Percentiles rank a stretch among this genome's conserved stretches.
These are phyloP conservation scores for Hylyphantes graminicola DNA, from an alignment of 1,140 invertebrate genomes.

Conservation along the genomic window DNA sequence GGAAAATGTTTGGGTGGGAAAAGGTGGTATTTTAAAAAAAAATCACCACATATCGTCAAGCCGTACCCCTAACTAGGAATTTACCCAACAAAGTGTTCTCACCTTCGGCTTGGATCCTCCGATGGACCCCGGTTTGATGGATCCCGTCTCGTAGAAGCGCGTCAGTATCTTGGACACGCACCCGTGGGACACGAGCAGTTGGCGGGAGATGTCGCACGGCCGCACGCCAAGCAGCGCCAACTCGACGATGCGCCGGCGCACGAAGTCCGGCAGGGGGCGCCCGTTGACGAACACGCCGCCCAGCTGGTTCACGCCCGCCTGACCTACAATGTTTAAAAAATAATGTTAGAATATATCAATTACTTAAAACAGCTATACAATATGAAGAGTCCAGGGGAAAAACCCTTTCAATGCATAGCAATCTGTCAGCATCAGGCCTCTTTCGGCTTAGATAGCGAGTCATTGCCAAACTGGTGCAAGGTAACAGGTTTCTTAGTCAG, in stretches of 20 bases:
- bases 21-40: too few species aligned
- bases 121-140: conserved; percentile 89
- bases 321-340: conserved; percentile 73
- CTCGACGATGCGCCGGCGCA: conserved; percentile 93
- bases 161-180: conserved; percentile 98
- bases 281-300: conserved; percentile 97
- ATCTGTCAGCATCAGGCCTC: too few species aligned
- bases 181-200: conserved; percentile 94
- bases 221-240: conserved; percentile 87
- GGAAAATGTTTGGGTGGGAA: too few species aligned
- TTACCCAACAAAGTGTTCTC: conserved; percentile 62
- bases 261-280: conserved; percentile 90
- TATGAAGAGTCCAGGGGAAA: too few species aligned
- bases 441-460: too few species aligned
- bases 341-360: too few species aligned
- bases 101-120: conserved; percentile 93
- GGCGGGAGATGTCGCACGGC: conserved; percentile 95
- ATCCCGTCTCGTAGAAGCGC: conserved; percentile 94
- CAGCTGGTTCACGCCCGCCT: conserved; percentile 94
- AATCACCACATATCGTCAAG: too few species aligned
- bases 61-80: too few species aligned
- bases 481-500: too few species aligned
- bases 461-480: too few species aligned
- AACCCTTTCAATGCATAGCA: too few species aligned
- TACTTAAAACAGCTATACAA: too few species aligned